phyloP scores from a whole-genome alignment of 2,888 invertebrate genomes.

The Drosophila subsilvestris region DNA sequence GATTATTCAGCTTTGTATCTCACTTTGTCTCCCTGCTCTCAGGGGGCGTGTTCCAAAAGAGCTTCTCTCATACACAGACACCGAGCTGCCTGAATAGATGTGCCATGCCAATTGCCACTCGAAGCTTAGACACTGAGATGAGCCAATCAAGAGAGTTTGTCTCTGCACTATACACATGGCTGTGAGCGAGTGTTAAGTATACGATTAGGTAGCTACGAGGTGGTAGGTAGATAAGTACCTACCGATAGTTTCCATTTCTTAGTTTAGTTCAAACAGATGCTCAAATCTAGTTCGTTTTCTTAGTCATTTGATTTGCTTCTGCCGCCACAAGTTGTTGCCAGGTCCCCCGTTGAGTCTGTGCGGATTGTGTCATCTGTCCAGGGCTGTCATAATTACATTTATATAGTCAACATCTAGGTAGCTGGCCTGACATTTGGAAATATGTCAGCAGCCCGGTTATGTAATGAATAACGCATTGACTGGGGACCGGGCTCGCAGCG shows the following conservation, averaged over 20 bases:
- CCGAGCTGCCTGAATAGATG: constrained; percentile 41
- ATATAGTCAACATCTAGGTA: constrained; percentile 60
- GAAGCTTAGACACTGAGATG: constrained; percentile 23
- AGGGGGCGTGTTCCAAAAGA: constrained; percentile 65
- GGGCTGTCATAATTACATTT: constrained; percentile 74
- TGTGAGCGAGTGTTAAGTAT: constrained; percentile 15
- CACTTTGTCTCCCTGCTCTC: constrained; percentile 67
- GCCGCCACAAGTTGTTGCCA: background rate
- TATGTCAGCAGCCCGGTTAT: constrained; percentile 61
- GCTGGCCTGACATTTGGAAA: constrained; percentile 63
- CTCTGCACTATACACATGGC: constrained; percentile 37
- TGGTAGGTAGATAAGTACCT: constrained; percentile 1
- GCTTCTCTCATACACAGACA: constrained; percentile 24
- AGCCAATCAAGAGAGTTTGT: constrained; percentile 60
- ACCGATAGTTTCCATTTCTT: too few species aligned
- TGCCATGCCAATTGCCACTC: constrained; percentile 59
- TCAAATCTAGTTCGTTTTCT: constrained; percentile 38
- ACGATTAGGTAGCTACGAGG: background rate
- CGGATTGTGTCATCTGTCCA: constrained; percentile 53
- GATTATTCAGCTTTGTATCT: constrained; percentile 67
- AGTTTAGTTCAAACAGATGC: background rate
- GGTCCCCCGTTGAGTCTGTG: constrained; percentile 21
- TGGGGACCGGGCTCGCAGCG: constrained; percentile 8
- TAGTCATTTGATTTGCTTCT: constrained; percentile 52
- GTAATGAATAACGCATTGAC: constrained; percentile 70